Percentiles rank a stretch among this genome's conserved stretches.
These are phyloP conservation scores for Mycalesis mineus DNA, from an alignment of 2,888 invertebrate species.

Conservation along the genomic window DNA sequence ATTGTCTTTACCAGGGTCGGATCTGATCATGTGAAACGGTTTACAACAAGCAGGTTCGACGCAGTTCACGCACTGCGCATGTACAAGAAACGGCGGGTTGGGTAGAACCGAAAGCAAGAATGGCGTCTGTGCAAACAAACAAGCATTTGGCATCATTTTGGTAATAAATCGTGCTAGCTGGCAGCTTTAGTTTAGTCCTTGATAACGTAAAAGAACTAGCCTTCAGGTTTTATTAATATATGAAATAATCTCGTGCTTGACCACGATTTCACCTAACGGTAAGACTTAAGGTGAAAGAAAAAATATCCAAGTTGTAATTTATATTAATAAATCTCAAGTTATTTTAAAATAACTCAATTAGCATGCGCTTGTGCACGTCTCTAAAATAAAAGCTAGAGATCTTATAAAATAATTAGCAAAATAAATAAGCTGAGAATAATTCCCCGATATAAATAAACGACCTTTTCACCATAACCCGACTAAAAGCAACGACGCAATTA, in stretches of 20 bases:
- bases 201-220: no score
- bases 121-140: conserved; percentile 32
- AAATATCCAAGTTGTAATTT: no score
- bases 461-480: conserved; percentile 8
- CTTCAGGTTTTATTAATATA: background rate
- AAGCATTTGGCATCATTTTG: background rate
- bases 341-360: no score
- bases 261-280: no score
- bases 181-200: no score
- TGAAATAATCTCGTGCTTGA: no score
- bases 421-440: background rate
- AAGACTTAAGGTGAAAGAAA: no score
- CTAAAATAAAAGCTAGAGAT: no score
- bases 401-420: background rate
- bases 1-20: no score
- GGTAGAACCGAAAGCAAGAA: conserved; percentile 31
- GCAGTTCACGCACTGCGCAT: conserved; percentile 41
- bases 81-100: conserved; percentile 47
- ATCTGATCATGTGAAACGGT: background rate
- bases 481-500: conserved; percentile 8
- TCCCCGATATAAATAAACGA: conserved; percentile 12
- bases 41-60: conserved; percentile 8
- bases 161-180: no score
- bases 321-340: no score
- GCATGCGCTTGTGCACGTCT: no score